phyloP scores from a whole-genome alignment of 1,140 invertebrate genomes.

The Yoshiicerus persimilis region DNA sequence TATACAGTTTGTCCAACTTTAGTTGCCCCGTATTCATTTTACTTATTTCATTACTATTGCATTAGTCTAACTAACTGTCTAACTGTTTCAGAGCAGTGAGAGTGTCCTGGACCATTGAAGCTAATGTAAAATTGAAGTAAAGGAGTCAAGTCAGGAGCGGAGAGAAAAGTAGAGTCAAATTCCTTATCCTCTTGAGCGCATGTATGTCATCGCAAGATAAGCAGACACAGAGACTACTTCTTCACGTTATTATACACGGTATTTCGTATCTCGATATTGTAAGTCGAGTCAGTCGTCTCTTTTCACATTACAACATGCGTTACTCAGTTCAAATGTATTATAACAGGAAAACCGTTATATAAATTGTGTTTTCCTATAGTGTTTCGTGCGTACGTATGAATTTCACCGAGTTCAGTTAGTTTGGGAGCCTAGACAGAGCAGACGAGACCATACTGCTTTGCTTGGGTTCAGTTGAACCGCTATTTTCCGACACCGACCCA shows the following conservation, averaged over 20 bases:
- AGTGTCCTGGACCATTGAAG: background rate
- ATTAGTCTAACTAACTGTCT: background rate
- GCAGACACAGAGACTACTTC: background rate
- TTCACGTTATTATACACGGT: background rate
- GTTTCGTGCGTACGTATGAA: background rate
- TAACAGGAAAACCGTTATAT: background rate
- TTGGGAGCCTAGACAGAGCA: background rate
- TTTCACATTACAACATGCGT: background rate
- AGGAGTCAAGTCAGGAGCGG: background rate
- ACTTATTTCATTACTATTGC: background rate
- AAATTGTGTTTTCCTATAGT: background rate
- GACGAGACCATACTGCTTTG: background rate
- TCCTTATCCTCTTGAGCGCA: constrained; percentile 7
- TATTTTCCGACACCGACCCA: background rate
- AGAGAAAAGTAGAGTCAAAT: background rate
- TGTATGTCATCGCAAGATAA: constrained; percentile 20
- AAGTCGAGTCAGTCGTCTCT: background rate
- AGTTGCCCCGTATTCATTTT: background rate
- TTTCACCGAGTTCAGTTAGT: background rate
- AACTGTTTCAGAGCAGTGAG: background rate
- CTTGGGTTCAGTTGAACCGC: too few species aligned
- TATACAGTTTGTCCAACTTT: background rate
- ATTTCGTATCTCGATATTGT: background rate
- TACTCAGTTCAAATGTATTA: background rate
- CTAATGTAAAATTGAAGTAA: too few species aligned